These are phyloP conservation scores for Gouania willdenowi DNA, from an alignment of 2,797 vertebrate species.

Conservation along the genomic window DNA sequence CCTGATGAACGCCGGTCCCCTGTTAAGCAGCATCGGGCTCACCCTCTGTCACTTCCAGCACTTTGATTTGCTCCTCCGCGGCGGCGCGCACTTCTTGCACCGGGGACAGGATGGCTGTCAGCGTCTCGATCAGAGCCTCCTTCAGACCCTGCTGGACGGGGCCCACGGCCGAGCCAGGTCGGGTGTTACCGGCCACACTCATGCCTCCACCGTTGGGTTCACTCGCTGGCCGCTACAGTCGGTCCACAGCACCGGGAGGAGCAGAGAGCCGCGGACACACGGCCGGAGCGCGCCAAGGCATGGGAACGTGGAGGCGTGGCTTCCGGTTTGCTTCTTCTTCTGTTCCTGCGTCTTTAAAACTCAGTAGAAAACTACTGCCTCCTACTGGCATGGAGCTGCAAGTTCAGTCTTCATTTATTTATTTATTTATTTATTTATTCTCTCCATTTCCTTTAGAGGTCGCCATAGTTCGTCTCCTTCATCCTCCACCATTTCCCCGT, in stretches of 20 bases:
- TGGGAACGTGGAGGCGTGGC: slow-evolving; percentile 61
- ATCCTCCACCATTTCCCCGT: too few species aligned
- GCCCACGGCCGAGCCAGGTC: slow-evolving; percentile 72
- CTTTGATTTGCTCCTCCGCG: slow-evolving; percentile 97
- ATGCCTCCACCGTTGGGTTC: slow-evolving; percentile 66
- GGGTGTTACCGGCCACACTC: slow-evolving; percentile 74
- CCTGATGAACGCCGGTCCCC: background rate
- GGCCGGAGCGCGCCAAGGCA: slow-evolving; percentile 75
- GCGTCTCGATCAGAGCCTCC: slow-evolving; percentile 91
- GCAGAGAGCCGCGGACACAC: slow-evolving; percentile 34
- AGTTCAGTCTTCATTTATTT: too few species aligned
- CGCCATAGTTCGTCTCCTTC: too few species aligned
- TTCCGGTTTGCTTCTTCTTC: background rate
- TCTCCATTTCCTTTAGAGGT: fast-evolving
- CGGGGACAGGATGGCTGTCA: slow-evolving; percentile 93
- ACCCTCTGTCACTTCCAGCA: slow-evolving; percentile 99
- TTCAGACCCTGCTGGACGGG: slow-evolving; percentile 93
- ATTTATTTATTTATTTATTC: too few species aligned
- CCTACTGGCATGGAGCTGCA: too few species aligned
- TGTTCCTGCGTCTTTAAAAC: too few species aligned
- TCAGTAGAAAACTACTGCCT: too few species aligned
- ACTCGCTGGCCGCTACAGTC: slow-evolving; percentile 39
- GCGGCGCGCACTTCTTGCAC: slow-evolving; percentile 94
- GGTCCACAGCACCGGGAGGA: slow-evolving; percentile 44
- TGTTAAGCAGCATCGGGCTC: slow-evolving; percentile 44